Evolutionary conservation across 1,140 invertebrate genomes (phyloP).

Genomic region (Euglossa dilemma): DNA sequence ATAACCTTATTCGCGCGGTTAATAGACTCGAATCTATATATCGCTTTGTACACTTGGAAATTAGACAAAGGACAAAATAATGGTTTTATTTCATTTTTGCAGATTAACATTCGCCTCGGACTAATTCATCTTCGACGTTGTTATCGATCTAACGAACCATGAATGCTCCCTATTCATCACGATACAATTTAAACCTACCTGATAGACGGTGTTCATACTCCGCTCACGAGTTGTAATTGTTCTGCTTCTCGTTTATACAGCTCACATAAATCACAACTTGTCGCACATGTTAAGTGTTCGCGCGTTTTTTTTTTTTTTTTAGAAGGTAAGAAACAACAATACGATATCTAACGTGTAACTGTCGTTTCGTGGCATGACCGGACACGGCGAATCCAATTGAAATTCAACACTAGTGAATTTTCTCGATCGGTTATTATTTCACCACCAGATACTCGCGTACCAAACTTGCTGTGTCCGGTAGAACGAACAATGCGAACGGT

Average conservation of each 20-base stretch:
- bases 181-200: conserved; percentile 24
- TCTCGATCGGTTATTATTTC: not conserved
- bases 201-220: conserved; percentile 40
- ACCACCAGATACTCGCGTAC: not conserved
- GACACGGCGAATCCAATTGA: not conserved
- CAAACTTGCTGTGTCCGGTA: not conserved
- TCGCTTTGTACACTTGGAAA: no score
- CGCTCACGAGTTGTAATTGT: conserved; percentile 9
- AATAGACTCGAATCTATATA: no score
- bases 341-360: not conserved
- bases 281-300: not conserved
- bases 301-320: no score
- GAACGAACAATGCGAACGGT: not conserved
- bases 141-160: not conserved
- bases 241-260: not conserved
- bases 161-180: not conserved
- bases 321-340: not conserved
- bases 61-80: no score
- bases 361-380: not conserved
- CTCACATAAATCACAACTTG: not conserved
- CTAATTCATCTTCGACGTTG: not conserved
- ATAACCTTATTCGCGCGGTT: not conserved
- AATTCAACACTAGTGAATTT: not conserved
- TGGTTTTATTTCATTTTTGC: not conserved
- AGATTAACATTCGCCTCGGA: not conserved